phyloP scores from a whole-genome alignment of 1,140 invertebrate species.

The Parasteatoda tepidariorum region DNA sequence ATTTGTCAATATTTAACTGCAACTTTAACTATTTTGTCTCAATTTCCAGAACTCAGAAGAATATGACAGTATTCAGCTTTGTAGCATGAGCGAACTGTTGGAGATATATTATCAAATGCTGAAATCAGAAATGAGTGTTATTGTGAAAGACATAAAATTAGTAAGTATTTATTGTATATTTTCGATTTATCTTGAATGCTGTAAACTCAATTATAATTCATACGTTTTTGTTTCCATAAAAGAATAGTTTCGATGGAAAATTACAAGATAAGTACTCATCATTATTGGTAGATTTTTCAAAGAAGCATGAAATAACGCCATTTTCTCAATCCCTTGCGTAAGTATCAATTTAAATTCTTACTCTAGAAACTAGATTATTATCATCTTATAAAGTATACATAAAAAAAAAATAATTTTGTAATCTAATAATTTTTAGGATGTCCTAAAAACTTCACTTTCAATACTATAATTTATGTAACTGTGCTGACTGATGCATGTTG shows the following conservation, averaged over 20 bases:
- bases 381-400: background rate
- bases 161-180: background rate
- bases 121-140: slow-evolving; percentile 25
- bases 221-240: slow-evolving; percentile 1
- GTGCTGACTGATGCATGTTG: no score
- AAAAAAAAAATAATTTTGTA: no score
- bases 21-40: background rate
- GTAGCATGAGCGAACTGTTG: slow-evolving; percentile 19
- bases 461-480: no score
- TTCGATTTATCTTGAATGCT: background rate
- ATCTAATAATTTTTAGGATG: no score
- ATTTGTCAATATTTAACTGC: no score
- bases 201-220: background rate
- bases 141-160: background rate
- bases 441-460: no score
- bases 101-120: slow-evolving; percentile 37
- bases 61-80: slow-evolving; percentile 26
- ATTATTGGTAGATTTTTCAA: background rate
- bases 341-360: background rate
- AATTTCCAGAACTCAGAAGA: slow-evolving; percentile 17
- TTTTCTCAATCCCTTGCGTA: slow-evolving; percentile 43
- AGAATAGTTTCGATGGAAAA: slow-evolving; percentile 30
- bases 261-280: background rate
- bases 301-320: slow-evolving; percentile 18
- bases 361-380: no score